Conservation (phyloP, 2,888 invertebrate species). For the Patella caerulea region DNA sequence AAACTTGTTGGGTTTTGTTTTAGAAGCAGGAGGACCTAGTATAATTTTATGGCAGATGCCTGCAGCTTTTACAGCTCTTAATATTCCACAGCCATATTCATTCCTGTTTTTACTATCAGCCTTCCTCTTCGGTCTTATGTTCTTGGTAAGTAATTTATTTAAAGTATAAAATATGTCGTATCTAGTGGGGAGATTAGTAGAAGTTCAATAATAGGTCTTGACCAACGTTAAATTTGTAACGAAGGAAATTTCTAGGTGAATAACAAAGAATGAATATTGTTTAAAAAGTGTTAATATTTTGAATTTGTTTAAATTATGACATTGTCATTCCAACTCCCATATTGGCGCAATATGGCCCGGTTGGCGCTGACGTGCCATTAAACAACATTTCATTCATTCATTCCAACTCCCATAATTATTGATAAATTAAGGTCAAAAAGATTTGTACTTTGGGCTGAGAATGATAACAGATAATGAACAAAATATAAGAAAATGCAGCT, state of each 20-base stretch:
- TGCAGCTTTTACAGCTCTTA: constrained; percentile 54
- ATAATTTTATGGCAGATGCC: constrained; percentile 53
- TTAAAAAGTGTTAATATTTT: not conserved
- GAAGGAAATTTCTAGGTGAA: not conserved
- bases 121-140: constrained; percentile 61
- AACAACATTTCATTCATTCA: too few relatives aligned
- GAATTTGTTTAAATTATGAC: not conserved
- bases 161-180: not conserved
- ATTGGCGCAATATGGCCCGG: too few relatives aligned
- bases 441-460: not conserved
- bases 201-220: too few relatives aligned
- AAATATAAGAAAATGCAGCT: too few relatives aligned
- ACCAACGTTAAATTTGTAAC: too few relatives aligned
- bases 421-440: not conserved
- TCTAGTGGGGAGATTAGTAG: too few relatives aligned
- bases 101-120: constrained; percentile 57
- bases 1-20: not conserved
- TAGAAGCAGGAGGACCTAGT: constrained; percentile 22
- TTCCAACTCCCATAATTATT: constrained; percentile 10
- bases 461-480: too few relatives aligned
- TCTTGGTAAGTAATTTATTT: constrained; percentile 48
- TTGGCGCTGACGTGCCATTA: too few relatives aligned
- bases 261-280: not conserved
- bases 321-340: not conserved
- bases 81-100: constrained; percentile 56